These are phyloP conservation scores for Orussus abietinus DNA, from an alignment of 1,140 invertebrate genomes.

Conservation along the genomic window DNA sequence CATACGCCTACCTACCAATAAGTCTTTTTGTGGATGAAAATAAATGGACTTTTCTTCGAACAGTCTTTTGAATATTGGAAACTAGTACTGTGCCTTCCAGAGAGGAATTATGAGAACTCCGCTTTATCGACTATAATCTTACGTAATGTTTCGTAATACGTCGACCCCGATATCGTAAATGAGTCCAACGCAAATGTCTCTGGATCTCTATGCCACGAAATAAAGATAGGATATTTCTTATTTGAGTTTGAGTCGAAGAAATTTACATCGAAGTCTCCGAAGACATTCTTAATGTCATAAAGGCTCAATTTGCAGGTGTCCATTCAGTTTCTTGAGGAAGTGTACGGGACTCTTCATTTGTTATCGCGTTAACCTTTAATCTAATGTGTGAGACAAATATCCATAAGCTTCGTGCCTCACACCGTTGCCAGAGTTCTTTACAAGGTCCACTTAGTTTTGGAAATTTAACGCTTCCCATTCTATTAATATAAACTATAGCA, in stretches of 20 bases:
- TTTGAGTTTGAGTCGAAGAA: not conserved
- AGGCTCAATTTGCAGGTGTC: not conserved
- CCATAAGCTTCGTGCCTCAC: slow-evolving; percentile 18
- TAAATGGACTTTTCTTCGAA: not conserved
- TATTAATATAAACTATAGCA: slow-evolving; percentile 21
- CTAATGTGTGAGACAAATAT: slow-evolving; percentile 27
- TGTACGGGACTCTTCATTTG: slow-evolving; percentile 24
- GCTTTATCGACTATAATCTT: too few relatives aligned
- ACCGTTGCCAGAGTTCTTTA: slow-evolving; percentile 23
- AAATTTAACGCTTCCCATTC: slow-evolving; percentile 21
- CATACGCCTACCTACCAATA: slow-evolving; percentile 20
- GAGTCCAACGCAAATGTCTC: too few relatives aligned
- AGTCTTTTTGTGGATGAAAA: slow-evolving; percentile 10
- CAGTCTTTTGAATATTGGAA: slow-evolving; percentile 9
- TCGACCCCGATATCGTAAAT: too few relatives aligned
- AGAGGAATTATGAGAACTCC: slow-evolving; percentile 13
- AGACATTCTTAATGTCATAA: slow-evolving; percentile 5
- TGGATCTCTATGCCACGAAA: slow-evolving; percentile 2
- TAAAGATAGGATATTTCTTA: not conserved
- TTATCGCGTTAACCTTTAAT: slow-evolving; percentile 18
- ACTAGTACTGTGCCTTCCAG: slow-evolving; percentile 14
- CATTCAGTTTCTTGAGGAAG: slow-evolving; percentile 25
- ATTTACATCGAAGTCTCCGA: not conserved
- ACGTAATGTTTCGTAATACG: too few relatives aligned
- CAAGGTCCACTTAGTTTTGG: slow-evolving; percentile 10